A percentile compares a stretch with the other conserved stretches of the same genome.
phyloP scores from a whole-genome alignment of 2,797 vertebrate species.

The Cryptoprocta ferox region DNA sequence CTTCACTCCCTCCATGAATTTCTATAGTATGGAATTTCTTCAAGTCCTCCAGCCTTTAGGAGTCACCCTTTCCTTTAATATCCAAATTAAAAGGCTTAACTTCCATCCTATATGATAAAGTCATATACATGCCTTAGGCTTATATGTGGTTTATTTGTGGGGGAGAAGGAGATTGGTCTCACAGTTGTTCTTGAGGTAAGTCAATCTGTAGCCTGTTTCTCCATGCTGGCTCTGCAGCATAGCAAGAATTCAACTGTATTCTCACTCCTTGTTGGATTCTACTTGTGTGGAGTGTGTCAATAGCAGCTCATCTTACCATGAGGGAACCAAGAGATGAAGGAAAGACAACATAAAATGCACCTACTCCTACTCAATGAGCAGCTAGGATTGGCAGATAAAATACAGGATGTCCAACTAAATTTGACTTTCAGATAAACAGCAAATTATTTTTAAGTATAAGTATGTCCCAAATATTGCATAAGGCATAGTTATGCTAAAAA shows the following conservation, averaged over 20 bases:
- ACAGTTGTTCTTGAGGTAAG: constrained; percentile 20
- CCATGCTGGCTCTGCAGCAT: background rate
- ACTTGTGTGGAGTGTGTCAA: background rate
- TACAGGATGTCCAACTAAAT: background rate
- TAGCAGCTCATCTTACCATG: background rate
- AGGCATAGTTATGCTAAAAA: constrained; percentile 13
- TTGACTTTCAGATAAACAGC: constrained; percentile 29
- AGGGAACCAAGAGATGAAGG: background rate
- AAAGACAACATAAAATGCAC: background rate
- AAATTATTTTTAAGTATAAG: constrained; percentile 24
- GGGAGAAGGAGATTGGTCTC: background rate
- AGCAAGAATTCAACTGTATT: constrained; percentile 11
- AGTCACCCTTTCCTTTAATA: constrained; percentile 10
- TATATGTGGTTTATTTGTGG: background rate
- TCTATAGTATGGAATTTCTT: background rate
- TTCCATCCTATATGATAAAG: background rate
- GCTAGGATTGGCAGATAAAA: constrained; percentile 18
- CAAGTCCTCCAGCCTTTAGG: background rate
- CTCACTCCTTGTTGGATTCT: background rate
- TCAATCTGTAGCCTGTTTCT: background rate
- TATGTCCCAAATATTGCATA: background rate
- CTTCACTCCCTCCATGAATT: background rate
- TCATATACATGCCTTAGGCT: too few species aligned
- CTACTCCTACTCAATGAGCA: background rate
- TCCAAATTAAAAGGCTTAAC: background rate